Conservation (phyloP, 2,797 vertebrate genomes). For the Poecilia wingei region DNA sequence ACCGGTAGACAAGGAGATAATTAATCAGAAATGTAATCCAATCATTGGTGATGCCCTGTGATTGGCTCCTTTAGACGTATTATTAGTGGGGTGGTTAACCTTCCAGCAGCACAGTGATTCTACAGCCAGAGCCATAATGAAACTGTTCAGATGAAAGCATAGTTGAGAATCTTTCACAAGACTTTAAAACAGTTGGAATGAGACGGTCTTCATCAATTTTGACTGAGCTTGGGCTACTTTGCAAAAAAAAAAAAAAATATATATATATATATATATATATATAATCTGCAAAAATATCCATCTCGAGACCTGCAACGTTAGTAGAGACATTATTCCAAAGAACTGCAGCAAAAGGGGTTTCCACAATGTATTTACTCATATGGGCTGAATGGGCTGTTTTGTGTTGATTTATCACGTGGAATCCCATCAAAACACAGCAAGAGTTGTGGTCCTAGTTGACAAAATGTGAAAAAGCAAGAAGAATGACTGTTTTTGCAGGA, state of each 20-base stretch:
- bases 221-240: background rate
- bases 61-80: background rate
- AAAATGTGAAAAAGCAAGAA: background rate
- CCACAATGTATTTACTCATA: background rate
- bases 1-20: background rate
- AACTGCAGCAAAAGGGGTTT: background rate
- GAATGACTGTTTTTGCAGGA: background rate
- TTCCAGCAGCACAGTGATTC: background rate
- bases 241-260: background rate
- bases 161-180: background rate
- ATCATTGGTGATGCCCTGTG: background rate
- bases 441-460: background rate
- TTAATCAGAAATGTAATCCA: background rate
- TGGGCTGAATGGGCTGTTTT: background rate
- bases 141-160: background rate
- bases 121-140: background rate
- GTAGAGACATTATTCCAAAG: background rate
- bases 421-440: background rate
- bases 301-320: background rate
- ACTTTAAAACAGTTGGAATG: background rate
- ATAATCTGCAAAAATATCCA: background rate
- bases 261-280: too few species aligned
- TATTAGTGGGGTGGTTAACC: background rate
- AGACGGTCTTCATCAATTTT: background rate
- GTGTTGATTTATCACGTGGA: background rate